phyloP scores from a whole-genome alignment of 2,797 vertebrate genomes.

The Perodicticus potto region DNA sequence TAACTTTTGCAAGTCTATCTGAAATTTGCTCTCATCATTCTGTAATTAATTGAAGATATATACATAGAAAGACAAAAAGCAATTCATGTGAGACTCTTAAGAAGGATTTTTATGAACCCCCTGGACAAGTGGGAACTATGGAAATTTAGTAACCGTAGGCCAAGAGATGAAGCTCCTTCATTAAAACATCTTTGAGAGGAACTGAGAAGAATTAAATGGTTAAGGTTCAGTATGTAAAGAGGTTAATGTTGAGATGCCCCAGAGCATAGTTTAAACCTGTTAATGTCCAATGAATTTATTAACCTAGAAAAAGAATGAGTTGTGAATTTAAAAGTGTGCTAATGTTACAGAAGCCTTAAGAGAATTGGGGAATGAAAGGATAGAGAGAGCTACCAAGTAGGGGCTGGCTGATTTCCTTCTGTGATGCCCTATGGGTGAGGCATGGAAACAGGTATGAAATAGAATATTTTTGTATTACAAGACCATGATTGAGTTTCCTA shows the following conservation, averaged over 20 bases:
- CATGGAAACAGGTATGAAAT: no score
- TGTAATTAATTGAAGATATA: conserved; percentile 58
- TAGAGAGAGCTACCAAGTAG: background rate
- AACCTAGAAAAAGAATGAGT: conserved; percentile 60
- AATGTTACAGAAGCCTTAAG: conserved; percentile 44
- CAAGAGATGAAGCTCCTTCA: conserved; percentile 46
- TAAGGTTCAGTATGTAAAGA: conserved; percentile 55
- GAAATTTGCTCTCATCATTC: conserved; percentile 40
- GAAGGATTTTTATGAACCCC: conserved; percentile 65
- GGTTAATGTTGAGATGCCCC: background rate
- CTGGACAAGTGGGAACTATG: conserved; percentile 1
- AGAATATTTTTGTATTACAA: background rate
- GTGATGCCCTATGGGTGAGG: background rate
- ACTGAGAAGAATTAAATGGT: conserved; percentile 8
- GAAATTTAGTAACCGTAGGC: conserved; percentile 51
- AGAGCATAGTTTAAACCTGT: conserved; percentile 44
- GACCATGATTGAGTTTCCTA: background rate
- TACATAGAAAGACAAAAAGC: conserved; percentile 47
- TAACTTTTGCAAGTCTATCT: conserved; percentile 61
- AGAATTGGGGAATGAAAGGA: background rate
- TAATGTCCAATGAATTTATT: conserved; percentile 65
- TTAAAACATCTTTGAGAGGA: conserved; percentile 69
- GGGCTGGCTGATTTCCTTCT: background rate
- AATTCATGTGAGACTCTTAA: conserved; percentile 51
- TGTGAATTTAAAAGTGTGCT: conserved; percentile 65